Evolutionary conservation across 2,797 vertebrate genomes (phyloP), one percentile per base, ranked within the genome.

Genomic region (Selene dorsalis): DNA sequence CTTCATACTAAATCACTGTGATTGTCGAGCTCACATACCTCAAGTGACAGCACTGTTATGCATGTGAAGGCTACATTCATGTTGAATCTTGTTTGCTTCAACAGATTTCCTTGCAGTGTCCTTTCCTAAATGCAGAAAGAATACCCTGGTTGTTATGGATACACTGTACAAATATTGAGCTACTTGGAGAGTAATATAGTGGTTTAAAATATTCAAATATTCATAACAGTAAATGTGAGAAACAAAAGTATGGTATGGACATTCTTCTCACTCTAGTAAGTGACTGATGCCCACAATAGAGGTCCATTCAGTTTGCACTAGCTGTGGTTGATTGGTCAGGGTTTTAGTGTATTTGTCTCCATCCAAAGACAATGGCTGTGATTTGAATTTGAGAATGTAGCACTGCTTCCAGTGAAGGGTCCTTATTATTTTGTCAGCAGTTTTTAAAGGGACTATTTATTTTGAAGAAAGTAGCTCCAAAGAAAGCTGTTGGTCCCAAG

Each of bases 71-170:
- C 69, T 61, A 75, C 18, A 0, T 73, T 89, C 91, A 62, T 85
- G 92, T 89, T 61, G 69, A 56, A 69, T 87, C 92, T 88, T 92
- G 93, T 94, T 87, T 57, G 32, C 69, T 62, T 86, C 1, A 0
- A 45, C 81, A 39, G 68, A 56, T 76, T 87, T 81, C 66, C 62
- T 85, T 60, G 63, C 63, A 4, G 16, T 47, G 68, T 66, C 55
- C 18, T 76, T 70, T 80, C 56, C 73, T 62, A 22, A 73, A 75
- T 53, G 26, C 72, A 53, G 47, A 82, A 80, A 69, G 12, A 50
- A 38, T n/a, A 26, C 3, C 18, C 14, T 53, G 73, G 39, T 69
- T 73, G 57, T 62, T 79, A 24, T 3, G 3, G 43, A 59, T 59
- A 24, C n/a, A 16, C 11, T 35, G 43, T 52, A 61, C 17, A 60